Evolutionary conservation across 2,113 vertebrate genomes (phyloP).

Genomic region (Urocynchramus pylzowi): DNA sequence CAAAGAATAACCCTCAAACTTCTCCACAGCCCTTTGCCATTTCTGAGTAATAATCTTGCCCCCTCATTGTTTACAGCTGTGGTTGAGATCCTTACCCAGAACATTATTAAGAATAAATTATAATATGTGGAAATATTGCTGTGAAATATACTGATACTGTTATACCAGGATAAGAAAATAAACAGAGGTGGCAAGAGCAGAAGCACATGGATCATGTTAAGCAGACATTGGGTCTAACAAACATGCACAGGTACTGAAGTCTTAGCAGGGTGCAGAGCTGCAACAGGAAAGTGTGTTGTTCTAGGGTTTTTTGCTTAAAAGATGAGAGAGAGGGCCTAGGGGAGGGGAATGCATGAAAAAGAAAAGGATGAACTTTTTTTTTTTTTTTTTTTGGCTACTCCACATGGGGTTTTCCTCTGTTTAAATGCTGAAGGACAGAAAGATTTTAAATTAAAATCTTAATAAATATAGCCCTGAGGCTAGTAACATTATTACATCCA

Average conservation of each 20-base stretch:
- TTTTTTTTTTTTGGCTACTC: conserved; percentile 61
- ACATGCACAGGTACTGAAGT: neutral
- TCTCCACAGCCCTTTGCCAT: neutral
- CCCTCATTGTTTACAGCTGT: neutral
- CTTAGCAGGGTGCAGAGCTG: neutral
- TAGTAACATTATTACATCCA: conserved; percentile 76
- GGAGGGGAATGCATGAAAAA: neutral
- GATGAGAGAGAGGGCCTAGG: conserved; percentile 39
- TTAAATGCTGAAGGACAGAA: conserved; percentile 69
- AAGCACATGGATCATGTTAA: neutral
- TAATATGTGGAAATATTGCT: neutral
- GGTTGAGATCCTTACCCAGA: neutral
- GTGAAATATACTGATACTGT: neutral
- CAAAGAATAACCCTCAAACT: neutral
- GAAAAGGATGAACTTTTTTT: conserved; percentile 42
- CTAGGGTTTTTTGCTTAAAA: conserved; percentile 26
- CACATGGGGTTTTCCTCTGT: conserved; percentile 69
- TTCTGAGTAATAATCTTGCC: neutral
- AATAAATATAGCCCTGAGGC: conserved; percentile 77
- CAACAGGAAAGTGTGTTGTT: neutral
- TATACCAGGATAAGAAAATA: neutral
- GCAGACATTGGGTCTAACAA: neutral
- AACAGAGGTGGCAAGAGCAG: neutral
- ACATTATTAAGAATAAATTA: neutral
- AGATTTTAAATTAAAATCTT: conserved; percentile 77